Conservation (phyloP, 2,888 invertebrate genomes). For the Neocrepidodera transversa region DNA sequence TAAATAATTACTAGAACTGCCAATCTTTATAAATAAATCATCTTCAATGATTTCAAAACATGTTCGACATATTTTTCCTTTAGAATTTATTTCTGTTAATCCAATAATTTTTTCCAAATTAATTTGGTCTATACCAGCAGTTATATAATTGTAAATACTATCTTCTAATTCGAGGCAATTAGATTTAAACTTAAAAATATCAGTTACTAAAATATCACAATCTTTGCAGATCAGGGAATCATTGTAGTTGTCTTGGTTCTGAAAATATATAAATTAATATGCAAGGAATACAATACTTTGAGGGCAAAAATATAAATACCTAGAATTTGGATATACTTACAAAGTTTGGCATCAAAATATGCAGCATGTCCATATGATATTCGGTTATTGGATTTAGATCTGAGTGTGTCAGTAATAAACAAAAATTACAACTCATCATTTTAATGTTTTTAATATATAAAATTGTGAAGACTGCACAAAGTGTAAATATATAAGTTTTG, state of each 20-base stretch:
- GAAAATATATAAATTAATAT: background rate
- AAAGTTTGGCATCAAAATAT: conserved; percentile 18
- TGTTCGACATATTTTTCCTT: conserved; percentile 16
- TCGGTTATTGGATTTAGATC: background rate
- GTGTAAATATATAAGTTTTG: no score
- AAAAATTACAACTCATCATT: background rate
- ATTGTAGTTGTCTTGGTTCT: conserved; percentile 1
- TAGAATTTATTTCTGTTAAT: background rate
- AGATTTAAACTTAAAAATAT: conserved; percentile 19
- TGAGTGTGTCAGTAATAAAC: background rate
- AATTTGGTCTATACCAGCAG: background rate
- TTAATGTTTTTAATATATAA: background rate
- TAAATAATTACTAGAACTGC: background rate
- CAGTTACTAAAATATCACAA: conserved; percentile 1
- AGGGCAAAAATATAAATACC: background rate
- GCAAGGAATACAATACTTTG: background rate
- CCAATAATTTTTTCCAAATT: conserved; percentile 21
- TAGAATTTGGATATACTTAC: conserved; percentile 3
- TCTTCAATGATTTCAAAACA: conserved; percentile 8
- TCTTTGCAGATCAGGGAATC: background rate
- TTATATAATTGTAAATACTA: conserved; percentile 12
- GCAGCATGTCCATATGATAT: conserved; percentile 8
- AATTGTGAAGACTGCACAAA: no score
- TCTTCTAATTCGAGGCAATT: conserved; percentile 20
- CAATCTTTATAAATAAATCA: conserved; percentile 5